Percentiles rank a stretch among this genome's conserved stretches.
Conservation (phyloP, 1,140 invertebrate genomes). For the Mactra quadrangularis region DNA sequence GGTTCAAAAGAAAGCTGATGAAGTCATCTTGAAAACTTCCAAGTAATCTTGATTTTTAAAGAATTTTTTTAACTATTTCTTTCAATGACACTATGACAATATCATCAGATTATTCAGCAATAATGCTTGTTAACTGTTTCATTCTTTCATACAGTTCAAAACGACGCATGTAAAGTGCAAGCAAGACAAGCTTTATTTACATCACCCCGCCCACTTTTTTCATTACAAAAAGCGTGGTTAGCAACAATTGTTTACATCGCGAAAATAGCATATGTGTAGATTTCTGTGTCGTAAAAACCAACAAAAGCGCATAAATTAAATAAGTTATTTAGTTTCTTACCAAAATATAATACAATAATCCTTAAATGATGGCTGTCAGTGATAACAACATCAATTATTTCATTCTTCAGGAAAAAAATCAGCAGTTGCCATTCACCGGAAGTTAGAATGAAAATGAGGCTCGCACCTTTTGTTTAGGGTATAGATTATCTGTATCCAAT, state of each 20-base stretch:
- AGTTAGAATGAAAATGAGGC: background rate
- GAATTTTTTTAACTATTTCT: too few relatives aligned
- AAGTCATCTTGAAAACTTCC: too few relatives aligned
- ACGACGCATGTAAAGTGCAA: background rate
- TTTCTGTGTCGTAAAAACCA: background rate
- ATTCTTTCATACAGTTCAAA: background rate
- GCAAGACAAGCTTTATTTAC: background rate
- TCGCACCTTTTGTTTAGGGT: background rate
- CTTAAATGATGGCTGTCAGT: too few relatives aligned
- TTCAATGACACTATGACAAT: too few relatives aligned
- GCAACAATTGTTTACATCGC: slow-evolving; percentile 30
- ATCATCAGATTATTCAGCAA: background rate
- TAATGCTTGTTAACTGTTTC: background rate
- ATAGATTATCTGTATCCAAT: background rate
- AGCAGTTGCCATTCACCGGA: background rate
- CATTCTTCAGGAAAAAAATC: background rate
- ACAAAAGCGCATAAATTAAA: background rate
- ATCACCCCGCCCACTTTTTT: slow-evolving; percentile 39
- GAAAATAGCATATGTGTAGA: background rate
- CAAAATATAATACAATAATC: too few relatives aligned
- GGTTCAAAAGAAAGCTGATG: too few relatives aligned
- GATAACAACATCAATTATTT: background rate
- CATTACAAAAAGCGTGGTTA: slow-evolving; percentile 32
- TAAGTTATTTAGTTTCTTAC: too few relatives aligned
- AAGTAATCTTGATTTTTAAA: too few relatives aligned